A percentile compares a stretch with the other conserved stretches of the same genome.
Conservation (phyloP, 2,888 invertebrate species). For the Gastrophysa polygoni region DNA sequence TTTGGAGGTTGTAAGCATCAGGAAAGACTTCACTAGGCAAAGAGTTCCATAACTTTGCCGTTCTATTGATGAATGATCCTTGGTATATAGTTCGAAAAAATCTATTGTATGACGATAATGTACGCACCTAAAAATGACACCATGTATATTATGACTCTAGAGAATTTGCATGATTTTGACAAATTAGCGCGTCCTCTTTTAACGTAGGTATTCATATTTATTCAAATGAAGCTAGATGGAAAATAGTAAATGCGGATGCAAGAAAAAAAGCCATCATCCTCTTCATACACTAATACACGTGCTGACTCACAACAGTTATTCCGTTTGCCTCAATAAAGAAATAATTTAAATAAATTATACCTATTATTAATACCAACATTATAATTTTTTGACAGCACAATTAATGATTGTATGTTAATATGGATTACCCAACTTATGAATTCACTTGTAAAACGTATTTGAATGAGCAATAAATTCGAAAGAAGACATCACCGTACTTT, state of each 20-base stretch:
- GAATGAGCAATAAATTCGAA: constrained; percentile 18
- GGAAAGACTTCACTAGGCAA: too few species aligned
- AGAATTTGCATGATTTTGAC: too few species aligned
- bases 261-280: too few species aligned
- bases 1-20: too few species aligned
- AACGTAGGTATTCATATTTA: too few species aligned
- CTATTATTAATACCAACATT: constrained; percentile 30
- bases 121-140: too few species aligned
- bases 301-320: constrained; percentile 20
- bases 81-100: too few species aligned
- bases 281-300: not conserved
- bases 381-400: constrained; percentile 34
- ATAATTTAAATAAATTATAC: constrained; percentile 30
- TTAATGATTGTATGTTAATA: constrained; percentile 35
- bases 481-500: not conserved
- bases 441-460: constrained; percentile 17
- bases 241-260: not conserved
- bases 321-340: constrained; percentile 27
- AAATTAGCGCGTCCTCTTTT: too few species aligned
- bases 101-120: too few species aligned
- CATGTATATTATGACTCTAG: too few species aligned
- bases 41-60: too few species aligned
- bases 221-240: not conserved
- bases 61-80: too few species aligned
- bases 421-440: constrained; percentile 26